Conservation (phyloP, 1,140 invertebrate species). For the Aporrectodea caliginosa region DNA sequence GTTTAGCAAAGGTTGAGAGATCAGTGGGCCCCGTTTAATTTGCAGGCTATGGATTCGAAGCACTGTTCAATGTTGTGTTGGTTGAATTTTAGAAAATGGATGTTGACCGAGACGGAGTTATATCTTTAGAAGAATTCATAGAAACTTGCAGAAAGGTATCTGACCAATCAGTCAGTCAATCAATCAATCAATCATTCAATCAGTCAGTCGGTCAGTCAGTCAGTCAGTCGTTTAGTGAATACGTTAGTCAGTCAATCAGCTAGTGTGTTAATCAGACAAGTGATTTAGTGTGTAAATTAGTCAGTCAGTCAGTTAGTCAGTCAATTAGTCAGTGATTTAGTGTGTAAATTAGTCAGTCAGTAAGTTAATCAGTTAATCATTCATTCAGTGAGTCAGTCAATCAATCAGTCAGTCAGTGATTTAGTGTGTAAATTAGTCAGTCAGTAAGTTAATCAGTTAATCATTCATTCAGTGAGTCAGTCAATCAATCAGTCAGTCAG, state of each 20-base stretch:
- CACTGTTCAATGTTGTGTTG: too few relatives aligned
- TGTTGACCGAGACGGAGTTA: conserved; percentile 87
- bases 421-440: too few relatives aligned
- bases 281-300: background rate
- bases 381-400: background rate
- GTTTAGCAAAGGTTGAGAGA: too few relatives aligned
- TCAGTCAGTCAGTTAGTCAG: background rate
- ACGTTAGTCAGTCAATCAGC: background rate
- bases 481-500: too few relatives aligned
- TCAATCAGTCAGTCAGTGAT: too few relatives aligned
- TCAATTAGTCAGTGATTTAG: background rate
- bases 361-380: background rate
- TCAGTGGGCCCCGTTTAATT: too few relatives aligned
- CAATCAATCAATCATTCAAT: background rate
- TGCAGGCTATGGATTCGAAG: too few relatives aligned
- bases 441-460: too few relatives aligned
- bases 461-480: too few relatives aligned
- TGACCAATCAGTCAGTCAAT: background rate
- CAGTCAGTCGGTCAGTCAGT: background rate
- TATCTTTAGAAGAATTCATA: conserved; percentile 93
- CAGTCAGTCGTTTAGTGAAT: background rate
- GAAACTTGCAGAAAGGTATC: conserved; percentile 81
- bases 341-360: background rate
- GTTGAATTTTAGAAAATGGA: conserved; percentile 87
- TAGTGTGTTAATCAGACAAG: background rate